Evolutionary conservation across 2,113 vertebrate species (phyloP), one percentile per base, ranked within the genome.

Genomic region (Odocoileus virginianus): DNA sequence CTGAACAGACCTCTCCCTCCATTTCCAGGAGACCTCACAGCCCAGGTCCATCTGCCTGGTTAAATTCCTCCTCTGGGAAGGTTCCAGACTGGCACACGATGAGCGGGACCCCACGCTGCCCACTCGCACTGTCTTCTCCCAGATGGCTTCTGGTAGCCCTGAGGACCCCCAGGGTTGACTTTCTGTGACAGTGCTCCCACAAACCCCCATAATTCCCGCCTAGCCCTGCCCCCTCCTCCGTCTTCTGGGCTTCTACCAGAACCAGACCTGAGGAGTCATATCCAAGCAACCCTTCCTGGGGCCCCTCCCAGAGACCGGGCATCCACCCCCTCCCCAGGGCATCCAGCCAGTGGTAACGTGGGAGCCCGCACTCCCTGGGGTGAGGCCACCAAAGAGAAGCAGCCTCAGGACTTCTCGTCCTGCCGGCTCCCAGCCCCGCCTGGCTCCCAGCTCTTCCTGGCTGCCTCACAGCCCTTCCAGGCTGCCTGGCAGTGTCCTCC

Each of bases 91-190:
- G 40, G 7, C n/a, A 23, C 25, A 2, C 0, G 0, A 21, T 13
- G 55, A 19, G 0, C 3, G 15, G 82, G 14, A 47, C 19, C 36
- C 36, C 25, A 15, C 17, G 7, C 30, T 33, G 54, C 64, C 84
- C 86, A 95, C 7, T 4, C 58, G 0, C 28, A 19, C 15, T 43
- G 57, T 82, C 67, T 67, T 90, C 64, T 36, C 85, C 67, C 16
- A 1, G 2, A 4, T 0, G 0, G 57, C 58, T 91, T 43, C 67
- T n/a, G 36, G 60, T 2, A n/a, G 28, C 74, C 60, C 97, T n/a
- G 52, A 81, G 23, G 36, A 86, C 45, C 71, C 21, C 79, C 64
- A 43, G 33, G 33, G 27, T 61, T 33, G 74, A 33, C 36, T 15
- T 79, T 27, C 71, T 43, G n/a, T 7, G 76, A 78, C 76, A 21